Base-by-base conservation (phyloP, 2,888 invertebrate species). In the Tachystola acroxantha region DNA sequence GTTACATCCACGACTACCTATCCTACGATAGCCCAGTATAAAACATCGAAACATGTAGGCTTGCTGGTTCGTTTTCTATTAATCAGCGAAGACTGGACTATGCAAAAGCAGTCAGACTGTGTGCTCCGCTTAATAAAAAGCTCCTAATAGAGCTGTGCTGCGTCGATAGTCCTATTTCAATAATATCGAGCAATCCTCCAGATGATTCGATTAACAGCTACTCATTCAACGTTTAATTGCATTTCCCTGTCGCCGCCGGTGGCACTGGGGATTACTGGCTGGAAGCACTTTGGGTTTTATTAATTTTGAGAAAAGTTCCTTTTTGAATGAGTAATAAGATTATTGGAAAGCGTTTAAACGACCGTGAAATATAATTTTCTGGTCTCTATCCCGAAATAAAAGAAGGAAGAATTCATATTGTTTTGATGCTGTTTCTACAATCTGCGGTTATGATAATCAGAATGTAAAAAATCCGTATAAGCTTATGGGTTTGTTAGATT, bases 221-320 rank as follows among this genome's bases (percentile, higher is more conserved):
- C 53, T 57, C 57, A 52, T 55, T 55, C 50, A 48, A 43, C 50
- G 45, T 53, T 53, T 63, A 58, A 64, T 63, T 58, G 53, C 55
- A 44, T 53, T 57, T 52, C 50, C 45, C 48, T 49, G 24, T 32
- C 13, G 19, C 25, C n/a, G 12, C 14, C 7, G 32, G 24, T n/a
- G 10, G 10, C 31, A 10, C 31, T 19, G 19, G 10, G 19, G 10
- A 29, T 27, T 27, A 14, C 9, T 20, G 19, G 7, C 9, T 16
- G 1, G 7, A 12, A 10, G 10, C 19, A 20, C 30, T 19, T 16
- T 10, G 16, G 14, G 3, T 6, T 2, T 32, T 22, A 22, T 12
- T 33, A 33, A 33, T 33, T 33, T 10, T 5, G 20, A 7, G 13
- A 24, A 30, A 10, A 30, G 9, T 7, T 30, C 14, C n/a, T 13